Base-by-base conservation (phyloP, 2,797 vertebrate genomes). In the Anisognathus igniventris region DNA sequence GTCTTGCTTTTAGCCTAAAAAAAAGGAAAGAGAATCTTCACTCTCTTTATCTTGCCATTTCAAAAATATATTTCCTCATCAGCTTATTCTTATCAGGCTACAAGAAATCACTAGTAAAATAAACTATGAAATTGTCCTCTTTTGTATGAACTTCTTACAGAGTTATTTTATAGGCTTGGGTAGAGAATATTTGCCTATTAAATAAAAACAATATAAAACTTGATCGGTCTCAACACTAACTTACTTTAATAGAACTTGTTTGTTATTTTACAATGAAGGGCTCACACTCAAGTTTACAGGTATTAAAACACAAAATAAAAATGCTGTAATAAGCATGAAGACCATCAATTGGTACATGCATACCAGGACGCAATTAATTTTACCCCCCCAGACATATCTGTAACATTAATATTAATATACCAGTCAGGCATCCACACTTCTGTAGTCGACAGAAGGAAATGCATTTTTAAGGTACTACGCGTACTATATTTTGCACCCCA, bases 261-360 rank as follows among this genome's bases (percentile, higher is more conserved):
- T 72, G 33, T 51, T 86, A 64, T 64, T 72, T 83, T 58, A 67
- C 23, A 67, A 16, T 2, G 2, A 94, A 75, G 39, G 12, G 28
- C 2, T 50, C 24, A 39, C 15, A 25, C 16, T 61, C 39, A 50
- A 50, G 22, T 60, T 78, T 31, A 50, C 14, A 80, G 18, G 24
- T 54, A 89, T 53, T 57, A 60, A 88, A 79, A 6, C 27, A 81
- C 10, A 42, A 86, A 61, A 79, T 18, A 79, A 65, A 90, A 95
- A 74, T 10, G 9, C 48, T 82, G 4, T 44, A 24, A 70, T 58
- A 67, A 90, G 30, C 0, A 9, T 42, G 6, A 58, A 73, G 61
- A 82, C 3, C 10, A 60, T 10, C 4, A 2, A 31, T 0, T 35
- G 28, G 18, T 51, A 68, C 4, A 10, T 2, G 15, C 21, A 57